These are phyloP conservation scores for Genyomyrus donnyi DNA, from an alignment of 2,113 vertebrate species.

Conservation along the genomic window DNA sequence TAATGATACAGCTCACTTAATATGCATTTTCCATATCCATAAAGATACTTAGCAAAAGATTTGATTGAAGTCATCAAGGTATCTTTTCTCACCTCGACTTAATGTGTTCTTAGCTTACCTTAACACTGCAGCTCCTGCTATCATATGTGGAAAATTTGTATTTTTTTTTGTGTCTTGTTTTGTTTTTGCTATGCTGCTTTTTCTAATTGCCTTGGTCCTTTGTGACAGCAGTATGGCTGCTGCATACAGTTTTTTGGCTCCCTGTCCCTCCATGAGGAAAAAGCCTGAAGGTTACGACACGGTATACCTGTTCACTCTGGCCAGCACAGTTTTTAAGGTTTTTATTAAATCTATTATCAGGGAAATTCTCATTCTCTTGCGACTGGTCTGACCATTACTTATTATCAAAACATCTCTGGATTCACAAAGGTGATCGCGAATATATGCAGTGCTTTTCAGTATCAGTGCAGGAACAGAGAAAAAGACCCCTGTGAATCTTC, in stretches of 20 bases:
- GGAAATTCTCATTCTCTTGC: background rate
- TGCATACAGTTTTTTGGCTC: background rate
- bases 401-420: background rate
- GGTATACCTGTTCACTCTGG: background rate
- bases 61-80: background rate
- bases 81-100: background rate
- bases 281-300: background rate
- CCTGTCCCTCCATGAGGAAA: background rate
- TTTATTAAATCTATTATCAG: background rate
- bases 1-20: background rate
- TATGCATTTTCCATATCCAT: background rate
- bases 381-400: background rate
- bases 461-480: background rate
- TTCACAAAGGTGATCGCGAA: background rate
- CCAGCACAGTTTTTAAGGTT: background rate
- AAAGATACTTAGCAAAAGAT: background rate
- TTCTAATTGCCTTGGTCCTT: background rate
- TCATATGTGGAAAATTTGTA: background rate
- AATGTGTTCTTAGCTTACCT: background rate
- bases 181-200: background rate
- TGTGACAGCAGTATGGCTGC: background rate
- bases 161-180: background rate
- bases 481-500: background rate
- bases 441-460: background rate
- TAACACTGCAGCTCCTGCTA: background rate